Evolutionary conservation across 2,797 vertebrate genomes (phyloP).

Genomic region (Martes flavigula): DNA sequence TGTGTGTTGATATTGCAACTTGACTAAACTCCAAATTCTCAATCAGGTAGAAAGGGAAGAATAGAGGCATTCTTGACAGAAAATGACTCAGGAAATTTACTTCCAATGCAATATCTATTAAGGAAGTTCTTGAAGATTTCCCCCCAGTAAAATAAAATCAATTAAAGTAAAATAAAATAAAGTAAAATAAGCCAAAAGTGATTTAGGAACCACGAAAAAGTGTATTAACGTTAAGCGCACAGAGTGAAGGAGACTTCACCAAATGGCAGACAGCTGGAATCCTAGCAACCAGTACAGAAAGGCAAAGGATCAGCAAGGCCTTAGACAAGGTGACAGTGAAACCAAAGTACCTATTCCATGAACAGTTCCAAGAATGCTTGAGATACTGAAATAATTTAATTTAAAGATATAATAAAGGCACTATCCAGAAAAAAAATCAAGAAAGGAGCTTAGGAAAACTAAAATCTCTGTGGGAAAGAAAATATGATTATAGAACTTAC

Average conservation of each 20-base stretch:
- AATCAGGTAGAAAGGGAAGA: neutral
- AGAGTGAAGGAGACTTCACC: neutral
- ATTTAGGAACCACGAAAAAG: neutral
- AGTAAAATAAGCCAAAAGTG: neutral
- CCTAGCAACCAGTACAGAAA: fast-evolving
- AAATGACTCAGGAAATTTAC: neutral
- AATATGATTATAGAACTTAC: neutral
- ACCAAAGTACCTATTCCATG: neutral
- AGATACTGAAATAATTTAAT: neutral
- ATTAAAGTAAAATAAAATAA: neutral
- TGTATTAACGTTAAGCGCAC: neutral
- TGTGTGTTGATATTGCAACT: neutral
- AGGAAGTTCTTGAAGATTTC: neutral
- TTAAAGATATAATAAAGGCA: neutral
- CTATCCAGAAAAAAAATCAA: neutral
- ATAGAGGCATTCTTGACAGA: neutral
- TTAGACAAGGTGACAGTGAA: neutral
- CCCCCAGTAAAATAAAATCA: neutral
- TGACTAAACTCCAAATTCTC: neutral
- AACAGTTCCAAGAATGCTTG: neutral
- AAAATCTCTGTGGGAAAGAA: neutral
- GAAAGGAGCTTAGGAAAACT: neutral
- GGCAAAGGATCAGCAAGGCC: neutral
- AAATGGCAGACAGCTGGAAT: neutral
- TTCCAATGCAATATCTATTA: neutral